Conservation (phyloP, 2,113 vertebrate genomes). For the Corydoras sp. region DNA sequence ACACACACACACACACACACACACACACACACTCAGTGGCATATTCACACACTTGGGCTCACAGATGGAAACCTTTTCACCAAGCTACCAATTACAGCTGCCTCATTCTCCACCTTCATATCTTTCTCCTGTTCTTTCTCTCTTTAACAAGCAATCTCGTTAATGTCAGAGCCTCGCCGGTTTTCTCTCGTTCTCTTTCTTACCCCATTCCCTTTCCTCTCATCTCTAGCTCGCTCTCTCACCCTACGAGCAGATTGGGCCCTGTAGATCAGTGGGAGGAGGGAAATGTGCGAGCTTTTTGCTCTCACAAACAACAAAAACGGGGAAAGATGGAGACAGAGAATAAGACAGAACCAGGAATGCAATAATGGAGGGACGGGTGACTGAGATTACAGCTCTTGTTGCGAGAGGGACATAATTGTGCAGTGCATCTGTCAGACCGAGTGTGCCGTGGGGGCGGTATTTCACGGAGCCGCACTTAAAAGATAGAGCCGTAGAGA, state of each 20-base stretch:
- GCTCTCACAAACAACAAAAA: conserved; percentile 18
- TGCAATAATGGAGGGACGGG: conserved; percentile 57
- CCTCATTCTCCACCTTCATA: conserved; percentile 55
- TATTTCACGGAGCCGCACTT: conserved; percentile 56
- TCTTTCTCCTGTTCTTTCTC: conserved; percentile 23
- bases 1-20: conserved; percentile 26
- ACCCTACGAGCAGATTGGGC: conserved; percentile 25
- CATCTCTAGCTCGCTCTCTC: conserved; percentile 25
- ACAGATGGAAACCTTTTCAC: conserved; percentile 66
- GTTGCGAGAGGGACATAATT: conserved; percentile 64
- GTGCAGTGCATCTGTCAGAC: conserved; percentile 58
- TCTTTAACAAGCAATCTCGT: conserved; percentile 65
- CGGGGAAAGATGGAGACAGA: conserved; percentile 11
- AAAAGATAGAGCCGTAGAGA: conserved; percentile 52
- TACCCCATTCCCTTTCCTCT: conserved; percentile 25
- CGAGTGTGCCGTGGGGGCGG: conserved; percentile 52
- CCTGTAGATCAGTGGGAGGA: conserved; percentile 10
- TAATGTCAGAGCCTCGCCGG: conserved; percentile 58
- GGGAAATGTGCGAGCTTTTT: conserved; percentile 9
- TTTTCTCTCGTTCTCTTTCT: conserved; percentile 39
- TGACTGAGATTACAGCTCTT: conserved; percentile 60
- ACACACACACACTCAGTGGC: conserved; percentile 25
- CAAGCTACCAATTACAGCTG: conserved; percentile 69
- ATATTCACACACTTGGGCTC: conserved; percentile 22
- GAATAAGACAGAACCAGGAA: conserved; percentile 34